These are phyloP conservation scores for Stomatorhinus walkeri DNA, from an alignment of 2,797 vertebrate genomes.

Conservation along the genomic window DNA sequence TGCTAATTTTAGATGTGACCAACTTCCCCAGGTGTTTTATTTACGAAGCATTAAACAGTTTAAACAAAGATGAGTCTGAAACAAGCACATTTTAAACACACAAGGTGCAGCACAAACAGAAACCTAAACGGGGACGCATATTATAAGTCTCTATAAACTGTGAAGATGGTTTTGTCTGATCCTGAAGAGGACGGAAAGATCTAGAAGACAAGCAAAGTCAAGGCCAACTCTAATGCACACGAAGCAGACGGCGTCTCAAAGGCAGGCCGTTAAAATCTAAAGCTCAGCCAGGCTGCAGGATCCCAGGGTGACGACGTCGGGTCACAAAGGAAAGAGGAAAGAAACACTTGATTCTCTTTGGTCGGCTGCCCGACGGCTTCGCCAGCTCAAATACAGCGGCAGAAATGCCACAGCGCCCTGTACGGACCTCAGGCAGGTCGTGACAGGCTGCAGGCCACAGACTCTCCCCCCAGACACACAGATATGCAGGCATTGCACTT, in stretches of 20 bases:
- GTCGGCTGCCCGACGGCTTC: not conserved
- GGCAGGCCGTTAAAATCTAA: not conserved
- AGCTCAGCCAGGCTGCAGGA: conserved; percentile 22
- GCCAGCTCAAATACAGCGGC: not conserved
- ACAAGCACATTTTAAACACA: not conserved
- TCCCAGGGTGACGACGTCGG: conserved; percentile 17
- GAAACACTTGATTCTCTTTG: not conserved
- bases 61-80: not conserved
- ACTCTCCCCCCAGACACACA: not conserved
- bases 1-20: not conserved
- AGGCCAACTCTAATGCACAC: conserved; percentile 7
- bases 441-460: not conserved
- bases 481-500: not conserved
- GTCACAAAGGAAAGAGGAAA: conserved; percentile 16
- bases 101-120: not conserved
- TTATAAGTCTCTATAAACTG: not conserved
- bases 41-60: not conserved
- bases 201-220: conserved; percentile 11
- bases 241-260: conserved; percentile 11
- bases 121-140: not conserved
- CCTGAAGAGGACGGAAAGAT: not conserved
- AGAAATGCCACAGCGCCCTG: not conserved
- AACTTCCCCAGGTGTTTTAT: not conserved
- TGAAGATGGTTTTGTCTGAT: not conserved
- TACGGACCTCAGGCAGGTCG: not conserved